Evolutionary conservation across 2,888 invertebrate species (phyloP).

Genomic region (Drosophila anomelani): DNA sequence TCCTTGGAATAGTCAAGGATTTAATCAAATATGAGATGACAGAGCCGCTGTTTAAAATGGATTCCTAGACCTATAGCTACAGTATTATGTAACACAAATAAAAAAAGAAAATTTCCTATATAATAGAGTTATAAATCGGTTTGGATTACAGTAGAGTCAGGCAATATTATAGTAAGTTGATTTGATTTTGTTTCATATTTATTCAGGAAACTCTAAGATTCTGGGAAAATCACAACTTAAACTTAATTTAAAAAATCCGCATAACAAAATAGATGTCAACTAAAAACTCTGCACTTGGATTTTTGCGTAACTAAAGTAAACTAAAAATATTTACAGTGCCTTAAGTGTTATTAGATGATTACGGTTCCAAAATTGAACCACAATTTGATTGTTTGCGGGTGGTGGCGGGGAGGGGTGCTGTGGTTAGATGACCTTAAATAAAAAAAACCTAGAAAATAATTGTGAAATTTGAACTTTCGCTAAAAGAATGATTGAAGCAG

Average conservation of each 20-base stretch:
- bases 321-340: slow-evolving; percentile 28
- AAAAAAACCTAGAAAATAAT: slow-evolving; percentile 4
- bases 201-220: slow-evolving; percentile 35
- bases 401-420: neutral
- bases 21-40: slow-evolving; percentile 68
- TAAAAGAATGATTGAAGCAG: slow-evolving; percentile 25
- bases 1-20: slow-evolving; percentile 73
- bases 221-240: slow-evolving; percentile 35
- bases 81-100: slow-evolving; percentile 20
- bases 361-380: slow-evolving; percentile 18
- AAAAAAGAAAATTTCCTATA: neutral
- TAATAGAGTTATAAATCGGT: neutral
- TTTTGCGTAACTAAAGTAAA: slow-evolving; percentile 23
- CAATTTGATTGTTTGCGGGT: slow-evolving; percentile 39
- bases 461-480: slow-evolving; percentile 22
- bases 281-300: slow-evolving; percentile 18
- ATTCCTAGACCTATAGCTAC: neutral
- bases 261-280: slow-evolving; percentile 18
- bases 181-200: slow-evolving; percentile 32
- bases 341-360: slow-evolving; percentile 20
- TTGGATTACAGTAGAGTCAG: neutral
- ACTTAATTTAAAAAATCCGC: slow-evolving; percentile 20
- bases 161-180: neutral
- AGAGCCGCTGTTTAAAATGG: slow-evolving; percentile 24
- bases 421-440: neutral